These are phyloP conservation scores for Connochaetes taurinus DNA, from an alignment of 2,113 vertebrate species.

Conservation along the genomic window DNA sequence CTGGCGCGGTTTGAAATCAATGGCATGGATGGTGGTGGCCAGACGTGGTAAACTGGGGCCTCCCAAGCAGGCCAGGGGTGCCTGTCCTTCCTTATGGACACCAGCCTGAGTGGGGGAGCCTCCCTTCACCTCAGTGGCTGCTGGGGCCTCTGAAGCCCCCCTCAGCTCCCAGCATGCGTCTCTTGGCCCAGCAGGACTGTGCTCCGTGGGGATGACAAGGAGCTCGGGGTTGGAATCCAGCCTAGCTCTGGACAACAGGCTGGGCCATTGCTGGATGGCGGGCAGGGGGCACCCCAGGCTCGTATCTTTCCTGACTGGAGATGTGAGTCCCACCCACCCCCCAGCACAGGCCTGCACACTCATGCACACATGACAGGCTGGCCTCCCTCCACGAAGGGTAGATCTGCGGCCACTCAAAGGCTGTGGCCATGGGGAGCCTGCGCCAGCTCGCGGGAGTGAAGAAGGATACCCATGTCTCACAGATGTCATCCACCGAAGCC, in stretches of 20 bases:
- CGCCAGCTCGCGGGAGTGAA: background rate
- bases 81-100: background rate
- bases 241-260: background rate
- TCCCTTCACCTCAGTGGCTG: fast-evolving
- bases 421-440: background rate
- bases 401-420: background rate
- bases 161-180: background rate
- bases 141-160: background rate
- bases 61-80: background rate
- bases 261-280: background rate
- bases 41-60: fast-evolving
- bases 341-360: background rate
- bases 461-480: background rate
- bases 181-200: no score
- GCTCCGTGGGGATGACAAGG: background rate
- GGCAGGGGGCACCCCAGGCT: background rate
- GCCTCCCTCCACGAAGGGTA: background rate
- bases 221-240: fast-evolving
- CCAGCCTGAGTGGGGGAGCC: no score
- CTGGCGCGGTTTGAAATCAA: fast-evolving
- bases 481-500: background rate
- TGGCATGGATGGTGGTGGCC: background rate
- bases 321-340: background rate
- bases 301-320: background rate
- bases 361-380: fast-evolving